phyloP scores from a whole-genome alignment of 2,113 vertebrate genomes.

The Rostratula benghalensis region DNA sequence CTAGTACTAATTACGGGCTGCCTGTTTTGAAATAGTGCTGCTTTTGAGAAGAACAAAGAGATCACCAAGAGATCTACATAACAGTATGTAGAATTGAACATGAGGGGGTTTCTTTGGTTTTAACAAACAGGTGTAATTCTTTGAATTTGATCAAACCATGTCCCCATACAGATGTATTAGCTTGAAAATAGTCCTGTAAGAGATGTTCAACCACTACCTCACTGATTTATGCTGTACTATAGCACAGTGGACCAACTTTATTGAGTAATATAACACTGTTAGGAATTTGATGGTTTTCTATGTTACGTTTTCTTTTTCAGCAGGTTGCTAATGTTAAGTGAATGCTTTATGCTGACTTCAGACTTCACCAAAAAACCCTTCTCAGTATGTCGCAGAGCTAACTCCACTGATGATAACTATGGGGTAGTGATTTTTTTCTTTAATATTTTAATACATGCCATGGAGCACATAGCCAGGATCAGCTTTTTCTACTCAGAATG shows the following conservation, averaged over 20 bases:
- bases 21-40: not conserved
- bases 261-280: not conserved
- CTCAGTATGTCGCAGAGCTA: not conserved
- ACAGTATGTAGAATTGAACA: not conserved
- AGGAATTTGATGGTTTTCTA: not conserved
- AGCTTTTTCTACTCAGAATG: not conserved
- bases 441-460: not conserved
- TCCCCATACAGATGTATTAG: not conserved
- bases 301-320: constrained; percentile 36
- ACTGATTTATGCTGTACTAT: not conserved
- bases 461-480: not conserved
- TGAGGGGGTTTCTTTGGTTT: not conserved
- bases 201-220: not conserved
- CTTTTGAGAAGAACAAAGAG: not conserved
- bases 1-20: not conserved
- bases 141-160: not conserved
- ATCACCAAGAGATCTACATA: not conserved
- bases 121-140: not conserved
- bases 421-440: not conserved
- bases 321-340: constrained; percentile 41
- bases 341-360: constrained; percentile 28
- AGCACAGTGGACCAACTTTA: not conserved
- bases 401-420: not conserved
- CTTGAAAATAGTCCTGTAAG: not conserved
- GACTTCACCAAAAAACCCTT: not conserved